Percentiles rank a stretch among this genome's conserved stretches.
These are phyloP conservation scores for Chrysogorgia sp. DNA, from an alignment of 92 coral and sea anemone genomes.

Conservation along the genomic window DNA sequence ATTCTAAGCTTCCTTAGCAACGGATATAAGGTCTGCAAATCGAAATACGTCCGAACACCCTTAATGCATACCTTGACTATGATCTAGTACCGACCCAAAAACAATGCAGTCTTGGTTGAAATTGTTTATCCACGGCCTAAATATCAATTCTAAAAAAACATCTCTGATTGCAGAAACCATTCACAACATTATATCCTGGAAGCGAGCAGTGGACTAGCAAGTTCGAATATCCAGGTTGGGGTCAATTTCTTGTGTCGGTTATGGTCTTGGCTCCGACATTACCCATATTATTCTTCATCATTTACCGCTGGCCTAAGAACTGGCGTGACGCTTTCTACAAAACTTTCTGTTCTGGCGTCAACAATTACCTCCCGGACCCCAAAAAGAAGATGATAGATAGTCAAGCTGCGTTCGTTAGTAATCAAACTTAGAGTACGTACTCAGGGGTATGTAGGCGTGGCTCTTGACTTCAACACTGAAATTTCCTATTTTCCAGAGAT, in stretches of 20 bases:
- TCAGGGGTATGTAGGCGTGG: too few species aligned
- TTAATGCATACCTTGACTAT: too few species aligned
- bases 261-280: constrained; percentile 84
- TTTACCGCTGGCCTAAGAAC: constrained; percentile 97
- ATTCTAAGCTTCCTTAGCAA: too few species aligned
- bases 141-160: constrained; percentile 73
- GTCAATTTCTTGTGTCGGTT: constrained; percentile 67
- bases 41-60: too few species aligned
- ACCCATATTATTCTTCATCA: constrained; percentile 79
- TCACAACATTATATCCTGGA: constrained; percentile 69
- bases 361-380: constrained; percentile 93
- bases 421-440: too few species aligned
- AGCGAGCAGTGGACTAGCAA: constrained; percentile 60
- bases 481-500: too few species aligned
- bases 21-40: too few species aligned
- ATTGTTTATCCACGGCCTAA: constrained; percentile 86
- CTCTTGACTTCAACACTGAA: too few species aligned
- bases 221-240: constrained; percentile 85
- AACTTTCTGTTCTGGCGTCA: constrained; percentile 78
- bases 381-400: constrained; percentile 13
- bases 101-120: constrained; percentile 99
- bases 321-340: constrained; percentile 89
- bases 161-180: constrained; percentile 75
- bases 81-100: too few species aligned
- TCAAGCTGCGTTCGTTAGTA: too few species aligned